Evolutionary conservation across 64 coral and sea anemone species (phyloP).

Genomic region (Acropora yongei): DNA sequence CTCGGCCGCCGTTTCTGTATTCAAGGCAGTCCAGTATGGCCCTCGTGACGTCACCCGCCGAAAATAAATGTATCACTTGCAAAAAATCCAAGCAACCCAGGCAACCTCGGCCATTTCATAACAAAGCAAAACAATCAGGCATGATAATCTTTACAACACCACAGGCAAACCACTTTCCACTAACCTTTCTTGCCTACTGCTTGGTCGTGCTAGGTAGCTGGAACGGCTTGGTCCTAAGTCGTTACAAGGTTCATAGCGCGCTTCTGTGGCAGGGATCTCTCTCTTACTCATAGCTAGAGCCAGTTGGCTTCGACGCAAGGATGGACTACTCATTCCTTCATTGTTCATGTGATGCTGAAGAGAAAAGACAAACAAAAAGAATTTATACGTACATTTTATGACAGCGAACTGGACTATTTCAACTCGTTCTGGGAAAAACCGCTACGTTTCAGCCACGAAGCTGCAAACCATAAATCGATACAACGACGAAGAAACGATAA

Average conservation of each 20-base stretch:
- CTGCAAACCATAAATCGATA: too few relatives aligned
- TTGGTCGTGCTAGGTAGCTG: conserved; percentile 22
- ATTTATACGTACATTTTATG: background rate
- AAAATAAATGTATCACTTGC: too few relatives aligned
- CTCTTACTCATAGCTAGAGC: conserved; percentile 83
- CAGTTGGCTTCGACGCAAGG: conserved; percentile 82
- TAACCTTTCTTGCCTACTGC: conserved; percentile 8
- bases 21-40: too few relatives aligned
- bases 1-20: too few relatives aligned
- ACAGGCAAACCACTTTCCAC: background rate
- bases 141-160: too few relatives aligned
- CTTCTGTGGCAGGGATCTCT: conserved; percentile 92
- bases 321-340: conserved; percentile 85
- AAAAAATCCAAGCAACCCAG: too few relatives aligned
- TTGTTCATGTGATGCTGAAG: conserved; percentile 81
- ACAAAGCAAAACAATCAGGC: too few relatives aligned
- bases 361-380: background rate
- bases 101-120: too few relatives aligned
- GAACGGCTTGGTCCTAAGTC: conserved; percentile 71
- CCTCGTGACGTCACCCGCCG: too few relatives aligned
- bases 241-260: conserved; percentile 76
- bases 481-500: too few relatives aligned
- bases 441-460: too few relatives aligned
- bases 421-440: background rate
- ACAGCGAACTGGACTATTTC: background rate